Conservation (phyloP, 2,888 invertebrate species). For the Ophraella communa region DNA sequence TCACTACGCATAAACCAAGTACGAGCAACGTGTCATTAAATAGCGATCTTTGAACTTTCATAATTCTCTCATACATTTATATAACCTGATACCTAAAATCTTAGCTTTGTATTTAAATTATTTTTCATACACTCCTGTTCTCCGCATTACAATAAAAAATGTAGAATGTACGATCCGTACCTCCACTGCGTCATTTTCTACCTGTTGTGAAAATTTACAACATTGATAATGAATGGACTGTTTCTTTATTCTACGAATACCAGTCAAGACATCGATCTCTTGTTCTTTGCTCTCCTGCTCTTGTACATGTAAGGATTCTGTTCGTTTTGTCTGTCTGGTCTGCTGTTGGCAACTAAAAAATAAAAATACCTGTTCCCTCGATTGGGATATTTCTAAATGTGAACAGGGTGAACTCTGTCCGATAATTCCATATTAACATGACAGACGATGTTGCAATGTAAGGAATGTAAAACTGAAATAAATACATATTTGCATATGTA, state of each 20-base stretch:
- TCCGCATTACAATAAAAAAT: not conserved
- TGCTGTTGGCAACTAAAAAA: not conserved
- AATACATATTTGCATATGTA: not conserved
- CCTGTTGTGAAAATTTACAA: constrained; percentile 24
- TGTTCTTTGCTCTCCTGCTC: not conserved
- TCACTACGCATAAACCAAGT: too few relatives aligned
- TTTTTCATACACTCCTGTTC: not conserved
- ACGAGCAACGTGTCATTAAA: too few relatives aligned
- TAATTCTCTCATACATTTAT: too few relatives aligned
- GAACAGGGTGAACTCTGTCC: not conserved
- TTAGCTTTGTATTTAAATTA: not conserved
- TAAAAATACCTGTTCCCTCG: not conserved
- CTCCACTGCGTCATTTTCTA: constrained; percentile 25
- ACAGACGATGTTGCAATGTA: not conserved
- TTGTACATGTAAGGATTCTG: not conserved
- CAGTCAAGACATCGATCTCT: constrained; percentile 7
- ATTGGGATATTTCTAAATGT: not conserved
- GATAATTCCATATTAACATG: not conserved
- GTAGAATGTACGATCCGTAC: not conserved
- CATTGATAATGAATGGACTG: constrained; percentile 23
- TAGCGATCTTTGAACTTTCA: too few relatives aligned
- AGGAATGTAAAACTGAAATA: not conserved
- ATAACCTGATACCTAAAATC: too few relatives aligned
- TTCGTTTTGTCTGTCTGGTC: not conserved
- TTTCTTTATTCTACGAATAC: constrained; percentile 20